phyloP scores from a whole-genome alignment of 1,140 invertebrate species.

The Acyrthosiphon pisum region DNA sequence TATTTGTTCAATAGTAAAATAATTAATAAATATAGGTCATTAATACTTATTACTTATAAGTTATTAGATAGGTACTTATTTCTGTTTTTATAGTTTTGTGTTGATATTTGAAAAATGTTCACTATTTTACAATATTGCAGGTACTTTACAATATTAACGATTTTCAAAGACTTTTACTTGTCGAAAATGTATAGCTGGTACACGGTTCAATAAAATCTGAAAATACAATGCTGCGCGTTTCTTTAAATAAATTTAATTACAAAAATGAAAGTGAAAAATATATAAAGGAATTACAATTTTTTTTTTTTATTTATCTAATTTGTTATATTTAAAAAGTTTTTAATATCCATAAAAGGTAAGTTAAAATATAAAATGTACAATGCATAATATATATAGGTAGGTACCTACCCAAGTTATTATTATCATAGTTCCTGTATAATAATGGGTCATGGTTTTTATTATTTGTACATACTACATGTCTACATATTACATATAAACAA shows the following conservation, averaged over 20 bases:
- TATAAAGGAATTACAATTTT: neutral
- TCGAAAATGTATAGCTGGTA: neutral
- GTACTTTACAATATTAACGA: no score
- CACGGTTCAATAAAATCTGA: neutral
- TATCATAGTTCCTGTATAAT: neutral
- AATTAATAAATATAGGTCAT: neutral
- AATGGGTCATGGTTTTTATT: conserved; percentile 4
- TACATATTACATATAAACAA: neutral
- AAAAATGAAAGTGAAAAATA: neutral
- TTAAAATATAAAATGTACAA: conserved; percentile 4
- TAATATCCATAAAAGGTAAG: neutral
- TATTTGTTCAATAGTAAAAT: neutral
- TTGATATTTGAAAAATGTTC: no score
- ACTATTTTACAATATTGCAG: no score
- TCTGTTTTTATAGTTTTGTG: no score
- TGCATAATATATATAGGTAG: neutral
- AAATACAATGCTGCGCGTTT: neutral
- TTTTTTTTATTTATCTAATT: neutral
- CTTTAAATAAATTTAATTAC: neutral
- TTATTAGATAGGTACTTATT: no score
- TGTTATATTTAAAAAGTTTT: neutral
- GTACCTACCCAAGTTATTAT: neutral
- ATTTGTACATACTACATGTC: neutral
- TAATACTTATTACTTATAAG: no score
- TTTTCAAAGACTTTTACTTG: neutral